Percentiles rank a stretch among this genome's conserved stretches.
Evolutionary conservation across 2,797 vertebrate species (phyloP).

Genomic region (Anomalospiza imberbis): DNA sequence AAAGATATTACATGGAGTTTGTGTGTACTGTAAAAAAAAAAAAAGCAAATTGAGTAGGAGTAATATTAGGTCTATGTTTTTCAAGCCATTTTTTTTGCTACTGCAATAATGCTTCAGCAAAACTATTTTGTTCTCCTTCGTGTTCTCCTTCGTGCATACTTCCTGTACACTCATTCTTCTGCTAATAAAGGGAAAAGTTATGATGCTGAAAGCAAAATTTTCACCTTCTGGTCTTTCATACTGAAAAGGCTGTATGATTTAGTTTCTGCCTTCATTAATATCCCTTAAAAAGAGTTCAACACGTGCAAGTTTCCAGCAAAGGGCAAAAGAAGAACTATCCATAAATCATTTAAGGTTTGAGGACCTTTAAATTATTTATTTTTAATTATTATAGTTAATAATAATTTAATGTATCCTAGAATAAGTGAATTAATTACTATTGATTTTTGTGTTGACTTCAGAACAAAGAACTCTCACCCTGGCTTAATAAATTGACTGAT

Average conservation of each 20-base stretch:
- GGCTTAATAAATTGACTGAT: conserved; percentile 63
- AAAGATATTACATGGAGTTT: not conserved
- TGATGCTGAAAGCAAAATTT: conserved; percentile 18
- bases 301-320: not conserved
- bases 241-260: not conserved
- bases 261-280: conserved; percentile 8
- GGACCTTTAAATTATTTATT: conserved; percentile 54
- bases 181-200: not conserved
- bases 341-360: conserved; percentile 29
- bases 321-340: conserved; percentile 3
- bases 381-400: conserved; percentile 58
- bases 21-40: not conserved
- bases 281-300: conserved; percentile 12
- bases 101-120: conserved; percentile 1
- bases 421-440: conserved; percentile 57
- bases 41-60: not conserved
- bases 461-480: conserved; percentile 35
- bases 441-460: conserved; percentile 59
- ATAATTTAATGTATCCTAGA: conserved; percentile 53
- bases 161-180: not conserved
- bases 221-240: not conserved
- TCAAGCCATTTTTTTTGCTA: not conserved
- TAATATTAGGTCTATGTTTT: not conserved
- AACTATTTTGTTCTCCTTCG: not conserved
- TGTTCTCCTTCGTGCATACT: not conserved